phyloP scores from a whole-genome alignment of 2,888 invertebrate genomes.

The Idaea straminata region DNA sequence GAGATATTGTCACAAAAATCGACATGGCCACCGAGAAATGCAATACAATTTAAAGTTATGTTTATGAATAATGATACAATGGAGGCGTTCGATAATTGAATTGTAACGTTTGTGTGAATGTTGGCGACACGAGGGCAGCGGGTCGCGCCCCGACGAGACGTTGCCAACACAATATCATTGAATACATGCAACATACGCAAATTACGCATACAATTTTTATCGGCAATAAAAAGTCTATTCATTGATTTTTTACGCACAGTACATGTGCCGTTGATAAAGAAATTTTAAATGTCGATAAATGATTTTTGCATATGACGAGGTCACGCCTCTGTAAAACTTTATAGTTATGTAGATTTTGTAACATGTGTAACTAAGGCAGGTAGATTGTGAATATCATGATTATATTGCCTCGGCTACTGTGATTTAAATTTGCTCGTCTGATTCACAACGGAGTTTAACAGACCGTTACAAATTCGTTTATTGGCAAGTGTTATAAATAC shows the following conservation, averaged over 20 bases:
- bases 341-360: constrained; percentile 60
- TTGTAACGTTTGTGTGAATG: constrained; percentile 59
- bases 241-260: constrained; percentile 63
- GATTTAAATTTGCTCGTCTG: constrained; percentile 61
- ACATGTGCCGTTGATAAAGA: constrained; percentile 65
- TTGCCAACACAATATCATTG: constrained; percentile 45
- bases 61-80: constrained; percentile 59
- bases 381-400: constrained; percentile 52
- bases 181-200: constrained; percentile 73
- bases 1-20: constrained; percentile 48
- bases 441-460: constrained; percentile 60
- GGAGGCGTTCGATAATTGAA: constrained; percentile 61
- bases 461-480: constrained; percentile 65
- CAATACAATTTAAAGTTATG: constrained; percentile 54
- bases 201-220: constrained; percentile 74
- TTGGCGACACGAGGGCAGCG: constrained; percentile 63
- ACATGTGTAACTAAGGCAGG: constrained; percentile 65
- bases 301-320: constrained; percentile 75
- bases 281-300: constrained; percentile 74
- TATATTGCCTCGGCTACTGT: constrained; percentile 52
- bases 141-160: constrained; percentile 66
- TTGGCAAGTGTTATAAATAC: constrained; percentile 58
- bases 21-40: constrained; percentile 63
- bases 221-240: constrained; percentile 71
- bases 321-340: constrained; percentile 28